These are phyloP conservation scores for Labrus mixtus DNA, from an alignment of 2,113 vertebrate species.

Conservation along the genomic window DNA sequence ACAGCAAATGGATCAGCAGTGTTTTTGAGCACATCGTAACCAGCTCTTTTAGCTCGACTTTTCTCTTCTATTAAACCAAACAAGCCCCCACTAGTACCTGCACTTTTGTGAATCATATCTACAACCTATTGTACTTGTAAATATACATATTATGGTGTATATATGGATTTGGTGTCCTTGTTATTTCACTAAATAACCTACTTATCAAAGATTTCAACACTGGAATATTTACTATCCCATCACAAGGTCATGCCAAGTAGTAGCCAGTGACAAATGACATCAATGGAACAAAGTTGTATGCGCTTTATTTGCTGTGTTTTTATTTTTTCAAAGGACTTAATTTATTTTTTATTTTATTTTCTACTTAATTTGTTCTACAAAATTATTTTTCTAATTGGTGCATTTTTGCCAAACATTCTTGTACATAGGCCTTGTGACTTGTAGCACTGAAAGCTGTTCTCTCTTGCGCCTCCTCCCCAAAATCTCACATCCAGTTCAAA, in stretches of 20 bases:
- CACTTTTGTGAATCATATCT: slow-evolving; percentile 62
- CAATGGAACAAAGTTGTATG: slow-evolving; percentile 60
- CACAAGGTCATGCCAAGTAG: slow-evolving; percentile 49
- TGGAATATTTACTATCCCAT: slow-evolving; percentile 25
- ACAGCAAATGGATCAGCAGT: neutral
- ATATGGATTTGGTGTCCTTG: slow-evolving; percentile 62
- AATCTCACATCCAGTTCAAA: slow-evolving; percentile 34
- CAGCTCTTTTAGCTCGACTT: neutral
- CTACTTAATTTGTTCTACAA: slow-evolving; percentile 74
- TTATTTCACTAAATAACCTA: slow-evolving; percentile 57
- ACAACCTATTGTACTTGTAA: slow-evolving; percentile 57
- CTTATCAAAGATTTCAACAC: slow-evolving; percentile 37
- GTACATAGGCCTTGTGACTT: slow-evolving; percentile 48
- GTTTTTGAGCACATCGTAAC: slow-evolving; percentile 10
- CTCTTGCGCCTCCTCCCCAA: slow-evolving; percentile 1
- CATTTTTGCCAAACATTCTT: slow-evolving; percentile 67
- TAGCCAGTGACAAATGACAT: slow-evolving; percentile 46
- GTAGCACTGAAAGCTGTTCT: slow-evolving; percentile 50
- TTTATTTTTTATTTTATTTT: slow-evolving; percentile 73
- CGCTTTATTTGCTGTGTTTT: slow-evolving; percentile 56
- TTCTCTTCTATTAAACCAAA: slow-evolving; percentile 31
- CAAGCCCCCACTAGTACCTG: slow-evolving; percentile 31
- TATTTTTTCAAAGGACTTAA: slow-evolving; percentile 52
- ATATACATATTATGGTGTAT: slow-evolving; percentile 65
- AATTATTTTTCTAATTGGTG: slow-evolving; percentile 78